phyloP scores from a whole-genome alignment of 2,888 invertebrate genomes.

The Clivina fossor region DNA sequence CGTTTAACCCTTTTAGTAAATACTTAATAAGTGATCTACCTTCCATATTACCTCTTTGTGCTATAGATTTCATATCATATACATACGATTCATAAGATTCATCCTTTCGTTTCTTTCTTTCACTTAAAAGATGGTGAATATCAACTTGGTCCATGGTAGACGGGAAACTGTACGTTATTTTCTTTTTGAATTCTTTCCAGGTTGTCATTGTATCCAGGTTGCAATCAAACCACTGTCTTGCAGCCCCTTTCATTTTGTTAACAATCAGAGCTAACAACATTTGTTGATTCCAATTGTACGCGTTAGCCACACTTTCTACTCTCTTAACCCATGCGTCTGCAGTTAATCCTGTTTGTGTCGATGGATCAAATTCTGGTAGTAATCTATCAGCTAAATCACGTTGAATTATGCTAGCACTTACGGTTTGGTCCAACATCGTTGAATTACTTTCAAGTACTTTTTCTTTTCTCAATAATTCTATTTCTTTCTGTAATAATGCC shows the following conservation, averaged over 20 bases:
- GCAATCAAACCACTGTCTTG: constrained; percentile 40
- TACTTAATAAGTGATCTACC: constrained; percentile 23
- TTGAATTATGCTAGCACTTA: background rate
- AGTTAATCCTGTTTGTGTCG: constrained; percentile 24
- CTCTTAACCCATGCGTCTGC: constrained; percentile 38
- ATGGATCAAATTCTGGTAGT: constrained; percentile 28
- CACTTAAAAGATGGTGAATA: constrained; percentile 16
- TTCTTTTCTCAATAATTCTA: background rate
- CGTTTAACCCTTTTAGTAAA: background rate
- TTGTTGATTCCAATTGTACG: constrained; percentile 39
- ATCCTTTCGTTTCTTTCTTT: constrained; percentile 15
- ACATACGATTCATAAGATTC: constrained; percentile 26
- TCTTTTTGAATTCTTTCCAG: constrained; percentile 16
- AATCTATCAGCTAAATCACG: background rate
- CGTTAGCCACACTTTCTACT: constrained; percentile 35
- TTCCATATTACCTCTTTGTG: constrained; percentile 16
- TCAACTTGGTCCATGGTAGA: constrained; percentile 9
- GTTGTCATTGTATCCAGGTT: constrained; percentile 4
- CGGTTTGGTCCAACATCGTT: background rate
- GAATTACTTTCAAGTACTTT: background rate
- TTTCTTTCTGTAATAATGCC: background rate
- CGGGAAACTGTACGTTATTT: constrained; percentile 18
- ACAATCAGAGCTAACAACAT: constrained; percentile 39
- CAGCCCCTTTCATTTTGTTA: constrained; percentile 37
- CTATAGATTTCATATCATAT: constrained; percentile 23